phyloP scores from a whole-genome alignment of 2,113 vertebrate species.

The Pollachius pollachius region DNA sequence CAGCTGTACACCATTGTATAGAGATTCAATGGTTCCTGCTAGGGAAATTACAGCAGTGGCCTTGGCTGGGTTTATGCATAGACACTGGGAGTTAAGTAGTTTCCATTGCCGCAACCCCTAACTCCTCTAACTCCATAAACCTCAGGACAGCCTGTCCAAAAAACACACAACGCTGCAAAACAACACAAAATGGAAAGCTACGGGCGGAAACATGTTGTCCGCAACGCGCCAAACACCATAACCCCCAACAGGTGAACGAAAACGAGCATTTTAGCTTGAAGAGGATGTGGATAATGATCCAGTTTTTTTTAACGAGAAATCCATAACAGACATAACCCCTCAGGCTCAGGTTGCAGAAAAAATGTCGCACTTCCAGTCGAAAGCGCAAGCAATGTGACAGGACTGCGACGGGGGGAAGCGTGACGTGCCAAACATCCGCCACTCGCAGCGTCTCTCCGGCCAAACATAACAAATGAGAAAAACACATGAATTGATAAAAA shows the following conservation, averaged over 20 bases:
- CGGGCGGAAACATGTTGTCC: too few relatives aligned
- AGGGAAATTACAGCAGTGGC: conserved; percentile 1
- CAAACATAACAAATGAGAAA: conserved; percentile 61
- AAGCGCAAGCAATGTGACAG: conserved; percentile 19
- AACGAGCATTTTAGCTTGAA: too few relatives aligned
- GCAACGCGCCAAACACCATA: too few relatives aligned
- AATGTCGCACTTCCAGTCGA: conserved; percentile 33
- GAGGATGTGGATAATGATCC: too few relatives aligned
- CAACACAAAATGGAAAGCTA: too few relatives aligned
- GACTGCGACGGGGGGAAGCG: conserved; percentile 31
- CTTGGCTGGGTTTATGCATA: neutral
- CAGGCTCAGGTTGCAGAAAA: neutral
- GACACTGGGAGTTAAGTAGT: neutral
- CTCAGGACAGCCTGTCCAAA: conserved; percentile 2
- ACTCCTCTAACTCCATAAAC: conserved; percentile 7
- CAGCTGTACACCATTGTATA: conserved; percentile 21
- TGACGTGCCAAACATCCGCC: conserved; percentile 21
- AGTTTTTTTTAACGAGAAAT: neutral
- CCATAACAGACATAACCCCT: neutral
- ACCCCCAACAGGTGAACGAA: too few relatives aligned
- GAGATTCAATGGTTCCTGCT: conserved; percentile 1
- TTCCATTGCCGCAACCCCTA: conserved; percentile 18
- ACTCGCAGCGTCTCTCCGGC: conserved; percentile 37
- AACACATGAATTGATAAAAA: conserved; percentile 74
- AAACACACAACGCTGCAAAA: neutral